Conservation (phyloP, 1,140 invertebrate genomes). For the Pissodes strobi region DNA sequence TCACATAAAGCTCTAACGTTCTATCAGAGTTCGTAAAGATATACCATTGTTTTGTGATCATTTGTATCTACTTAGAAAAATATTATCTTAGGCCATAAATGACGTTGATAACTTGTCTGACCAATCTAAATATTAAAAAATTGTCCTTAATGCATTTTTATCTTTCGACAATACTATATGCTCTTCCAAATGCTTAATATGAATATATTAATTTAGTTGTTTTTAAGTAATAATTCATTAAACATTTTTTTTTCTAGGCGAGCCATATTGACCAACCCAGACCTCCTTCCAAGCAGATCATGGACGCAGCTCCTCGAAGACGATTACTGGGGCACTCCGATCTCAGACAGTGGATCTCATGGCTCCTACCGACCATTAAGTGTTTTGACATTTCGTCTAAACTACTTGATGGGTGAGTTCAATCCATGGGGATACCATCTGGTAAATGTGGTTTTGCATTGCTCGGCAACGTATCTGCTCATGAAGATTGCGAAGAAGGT, state of each 20-base stretch:
- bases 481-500: constrained; percentile 71
- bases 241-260: constrained; percentile 75
- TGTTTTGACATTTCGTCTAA: constrained; percentile 90
- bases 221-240: too few relatives aligned
- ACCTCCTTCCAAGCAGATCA: constrained; percentile 76
- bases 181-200: too few relatives aligned
- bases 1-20: too few relatives aligned
- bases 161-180: too few relatives aligned
- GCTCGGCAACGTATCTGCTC: constrained; percentile 77
- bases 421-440: constrained; percentile 91
- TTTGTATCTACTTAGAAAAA: too few relatives aligned
- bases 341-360: constrained; percentile 84
- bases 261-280: constrained; percentile 86
- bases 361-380: constrained; percentile 92
- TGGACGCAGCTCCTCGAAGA: constrained; percentile 76
- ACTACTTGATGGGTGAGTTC: constrained; percentile 84
- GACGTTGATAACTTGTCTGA: too few relatives aligned
- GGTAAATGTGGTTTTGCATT: constrained; percentile 86
- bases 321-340: constrained; percentile 92
- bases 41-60: too few relatives aligned
- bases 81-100: too few relatives aligned
- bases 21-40: too few relatives aligned
- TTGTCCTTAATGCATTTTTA: too few relatives aligned
- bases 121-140: too few relatives aligned
- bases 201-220: too few relatives aligned